Base-by-base conservation (phyloP, 2,113 vertebrate genomes). In the Peromyscus californicus region DNA sequence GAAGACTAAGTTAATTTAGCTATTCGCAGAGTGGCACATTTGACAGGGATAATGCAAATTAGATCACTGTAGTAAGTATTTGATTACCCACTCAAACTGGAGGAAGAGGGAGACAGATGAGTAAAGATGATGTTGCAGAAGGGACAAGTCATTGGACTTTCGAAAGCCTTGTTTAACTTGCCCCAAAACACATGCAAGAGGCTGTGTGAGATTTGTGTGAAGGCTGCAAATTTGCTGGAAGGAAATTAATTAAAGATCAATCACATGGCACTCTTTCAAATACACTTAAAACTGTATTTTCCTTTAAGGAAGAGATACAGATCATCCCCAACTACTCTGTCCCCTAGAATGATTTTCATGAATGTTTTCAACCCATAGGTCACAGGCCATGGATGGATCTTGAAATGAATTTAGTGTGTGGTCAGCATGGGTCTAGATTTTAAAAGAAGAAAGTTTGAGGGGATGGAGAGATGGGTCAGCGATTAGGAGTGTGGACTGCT, bases 1-100 rank as follows among this genome's bases (percentile, higher is more conserved):
- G 84, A 96, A 97, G 88, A 76, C 63, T 89, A 90, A 83, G 33
- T 95, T 98, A 97, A 97, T 97, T 96, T 93, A 97, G 84, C 92
- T 92, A 93, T 97, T 96, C 76, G 94, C 17, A 82, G 75, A 94
- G 70, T 95, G 75, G 69, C 96, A 97, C 51, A 63, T 95, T 88
- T 96, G 94, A 97, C 88, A 95, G 70, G 84, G 70, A 90, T 91
- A 84, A 93, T 95, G 90, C 80, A 95, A 94, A 97, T 93, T 45
- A 92, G 69, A 96, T 97, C 87, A 92, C 54, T 82, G 45, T 31
- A 95, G 88, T 89, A 90, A 33, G 59, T 72, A 48, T 93, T 91
- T 5, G 31, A 90, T 96, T 93, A 93, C 92, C 93, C 72, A 74
- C 91, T 94, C 61, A 91, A 63, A 87, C 3, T 33, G 69, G 72